Evolutionary conservation across 2,797 vertebrate species (phyloP).

Genomic region (Etheostoma nigrum): DNA sequence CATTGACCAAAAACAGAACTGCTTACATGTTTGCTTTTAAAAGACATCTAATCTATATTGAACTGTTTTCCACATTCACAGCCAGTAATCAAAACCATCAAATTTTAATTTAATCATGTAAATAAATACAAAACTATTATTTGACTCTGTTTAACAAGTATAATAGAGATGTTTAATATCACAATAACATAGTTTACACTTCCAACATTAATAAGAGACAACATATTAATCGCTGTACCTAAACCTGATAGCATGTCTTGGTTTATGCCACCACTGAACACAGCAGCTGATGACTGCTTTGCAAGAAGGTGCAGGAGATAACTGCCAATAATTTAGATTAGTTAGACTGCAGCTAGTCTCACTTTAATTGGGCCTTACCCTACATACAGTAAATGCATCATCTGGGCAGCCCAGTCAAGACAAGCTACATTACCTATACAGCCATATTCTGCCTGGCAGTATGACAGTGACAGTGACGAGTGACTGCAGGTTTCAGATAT

Average conservation of each 20-base stretch:
- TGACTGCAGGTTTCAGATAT: not conserved
- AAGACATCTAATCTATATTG: not conserved
- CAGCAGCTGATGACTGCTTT: conserved; percentile 71
- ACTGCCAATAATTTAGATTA: conserved; percentile 72
- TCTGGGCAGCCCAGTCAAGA: conserved; percentile 34
- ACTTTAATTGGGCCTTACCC: conserved; percentile 80
- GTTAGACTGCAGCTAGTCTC: conserved; percentile 63
- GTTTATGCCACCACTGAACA: conserved; percentile 29
- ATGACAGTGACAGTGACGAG: not conserved
- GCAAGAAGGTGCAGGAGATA: conserved; percentile 72
- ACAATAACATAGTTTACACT: not conserved
- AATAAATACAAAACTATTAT: not conserved
- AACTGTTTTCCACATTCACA: conserved; percentile 16
- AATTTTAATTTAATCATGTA: not conserved
- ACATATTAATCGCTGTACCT: not conserved
- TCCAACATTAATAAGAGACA: not conserved
- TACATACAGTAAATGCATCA: conserved; percentile 71
- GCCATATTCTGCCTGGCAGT: not conserved
- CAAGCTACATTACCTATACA: conserved; percentile 14
- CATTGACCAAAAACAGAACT: not conserved
- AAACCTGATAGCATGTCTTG: conserved; percentile 27
- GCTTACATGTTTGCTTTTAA: not conserved
- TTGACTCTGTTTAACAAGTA: not conserved
- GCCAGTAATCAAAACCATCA: conserved; percentile 1
- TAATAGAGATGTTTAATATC: not conserved